Evolutionary conservation across 2,797 vertebrate genomes (phyloP).

Genomic region (Eulemur coronatus): DNA sequence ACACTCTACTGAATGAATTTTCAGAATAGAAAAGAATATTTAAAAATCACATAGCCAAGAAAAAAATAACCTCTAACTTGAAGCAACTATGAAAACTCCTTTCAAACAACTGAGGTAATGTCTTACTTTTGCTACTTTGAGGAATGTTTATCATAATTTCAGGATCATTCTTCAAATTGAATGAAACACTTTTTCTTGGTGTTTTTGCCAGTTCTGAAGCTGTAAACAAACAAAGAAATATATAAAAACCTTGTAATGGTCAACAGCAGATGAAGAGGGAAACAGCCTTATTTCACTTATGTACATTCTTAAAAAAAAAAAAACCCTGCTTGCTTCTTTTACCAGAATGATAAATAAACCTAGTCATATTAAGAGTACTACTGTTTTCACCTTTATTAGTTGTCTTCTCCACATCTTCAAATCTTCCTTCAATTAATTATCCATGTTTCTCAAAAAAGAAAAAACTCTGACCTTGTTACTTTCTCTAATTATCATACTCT

Average conservation of each 20-base stretch:
- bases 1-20: slow-evolving; percentile 29
- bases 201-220: slow-evolving; percentile 93
- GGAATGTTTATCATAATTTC: slow-evolving; percentile 84
- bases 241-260: neutral
- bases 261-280: neutral
- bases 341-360: neutral
- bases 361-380: neutral
- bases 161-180: slow-evolving; percentile 72
- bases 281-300: neutral
- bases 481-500: neutral
- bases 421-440: neutral
- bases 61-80: neutral
- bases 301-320: neutral
- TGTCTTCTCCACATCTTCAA: neutral
- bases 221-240: slow-evolving; percentile 73
- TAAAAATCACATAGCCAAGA: neutral
- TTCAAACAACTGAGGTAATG: slow-evolving; percentile 34
- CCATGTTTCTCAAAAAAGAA: neutral
- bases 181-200: slow-evolving; percentile 86
- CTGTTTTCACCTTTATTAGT: neutral
- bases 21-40: slow-evolving; percentile 21
- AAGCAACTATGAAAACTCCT: slow-evolving; percentile 14
- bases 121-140: slow-evolving; percentile 88
- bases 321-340: neutral
- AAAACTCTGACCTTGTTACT: neutral